Percentiles rank a stretch among this genome's conserved stretches.
Conservation (phyloP, 2,888 invertebrate genomes). For the Tenthredo amoena region DNA sequence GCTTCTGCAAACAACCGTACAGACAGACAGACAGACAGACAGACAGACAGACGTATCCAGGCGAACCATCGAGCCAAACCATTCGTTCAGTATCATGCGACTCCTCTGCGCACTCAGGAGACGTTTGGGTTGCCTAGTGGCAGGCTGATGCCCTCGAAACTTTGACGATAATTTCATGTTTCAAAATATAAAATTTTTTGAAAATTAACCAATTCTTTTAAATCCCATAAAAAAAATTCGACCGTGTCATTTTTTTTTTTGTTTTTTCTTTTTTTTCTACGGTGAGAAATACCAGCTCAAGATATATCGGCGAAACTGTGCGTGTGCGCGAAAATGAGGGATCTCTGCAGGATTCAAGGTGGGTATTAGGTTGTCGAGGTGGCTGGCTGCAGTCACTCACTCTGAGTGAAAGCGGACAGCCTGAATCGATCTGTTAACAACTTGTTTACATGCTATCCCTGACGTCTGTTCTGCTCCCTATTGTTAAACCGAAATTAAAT, state of each 20-base stretch:
- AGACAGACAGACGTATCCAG: not conserved
- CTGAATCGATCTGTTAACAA: constrained; percentile 74
- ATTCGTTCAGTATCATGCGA: not conserved
- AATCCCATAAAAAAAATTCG: not conserved
- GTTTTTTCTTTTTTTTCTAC: not conserved
- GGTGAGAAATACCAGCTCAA: not conserved
- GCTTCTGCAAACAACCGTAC: constrained; percentile 68
- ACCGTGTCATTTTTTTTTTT: not conserved
- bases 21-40: constrained; percentile 50
- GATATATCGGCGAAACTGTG: constrained; percentile 48
- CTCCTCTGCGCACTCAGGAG: constrained; percentile 33
- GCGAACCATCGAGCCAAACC: constrained; percentile 13
- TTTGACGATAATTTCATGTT: not conserved
- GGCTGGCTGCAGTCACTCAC: constrained; percentile 69
- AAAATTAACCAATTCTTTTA: not conserved
- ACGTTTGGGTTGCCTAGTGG: constrained; percentile 28
- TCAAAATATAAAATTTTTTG: not conserved
- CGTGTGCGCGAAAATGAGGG: constrained; percentile 56
- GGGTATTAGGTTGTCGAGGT: constrained; percentile 76
- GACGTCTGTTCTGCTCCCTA: constrained; percentile 59
- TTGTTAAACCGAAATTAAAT: constrained; percentile 51
- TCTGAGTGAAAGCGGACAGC: constrained; percentile 62
- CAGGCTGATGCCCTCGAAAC: constrained; percentile 3
- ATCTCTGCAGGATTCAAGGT: constrained; percentile 68
- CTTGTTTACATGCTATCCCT: constrained; percentile 73